Percentiles rank a stretch among this genome's conserved stretches.
Conservation (phyloP, 2,113 vertebrate genomes). For the Vulpes vulpes region DNA sequence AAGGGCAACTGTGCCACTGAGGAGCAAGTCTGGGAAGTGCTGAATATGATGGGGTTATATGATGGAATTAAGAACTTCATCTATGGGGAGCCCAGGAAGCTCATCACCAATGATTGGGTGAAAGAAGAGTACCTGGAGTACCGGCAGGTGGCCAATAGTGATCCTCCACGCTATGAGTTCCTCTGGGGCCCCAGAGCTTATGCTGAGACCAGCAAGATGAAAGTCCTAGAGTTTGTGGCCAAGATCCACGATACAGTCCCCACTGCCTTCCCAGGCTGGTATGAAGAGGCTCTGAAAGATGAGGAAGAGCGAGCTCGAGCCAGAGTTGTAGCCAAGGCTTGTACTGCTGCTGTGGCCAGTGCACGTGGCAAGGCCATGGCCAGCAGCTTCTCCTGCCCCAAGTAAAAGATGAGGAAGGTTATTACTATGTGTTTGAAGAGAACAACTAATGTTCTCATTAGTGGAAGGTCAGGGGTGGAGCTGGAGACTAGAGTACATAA, state of each 20-base stretch:
- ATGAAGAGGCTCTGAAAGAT: slow-evolving; percentile 53
- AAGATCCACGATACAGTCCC: background rate
- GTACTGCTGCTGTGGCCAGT: background rate
- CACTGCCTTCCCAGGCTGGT: background rate
- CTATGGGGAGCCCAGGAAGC: slow-evolving; percentile 42
- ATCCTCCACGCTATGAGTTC: slow-evolving; percentile 2
- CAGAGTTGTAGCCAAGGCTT: slow-evolving; percentile 21
- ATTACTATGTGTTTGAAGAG: background rate
- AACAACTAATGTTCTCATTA: slow-evolving; percentile 22
- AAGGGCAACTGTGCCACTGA: slow-evolving; percentile 12
- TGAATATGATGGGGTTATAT: slow-evolving; percentile 6
- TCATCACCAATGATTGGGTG: slow-evolving; percentile 40
- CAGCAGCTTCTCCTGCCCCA: background rate
- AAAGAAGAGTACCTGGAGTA: slow-evolving; percentile 32
- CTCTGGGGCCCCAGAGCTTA: background rate
- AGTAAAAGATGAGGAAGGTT: slow-evolving; percentile 46
- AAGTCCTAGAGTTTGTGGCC: slow-evolving; percentile 11
- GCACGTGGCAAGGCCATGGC: rapidly evolving
- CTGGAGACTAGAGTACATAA: background rate
- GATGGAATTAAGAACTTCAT: background rate
- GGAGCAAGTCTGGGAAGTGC: slow-evolving; percentile 49
- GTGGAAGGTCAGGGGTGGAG: background rate
- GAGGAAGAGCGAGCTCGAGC: slow-evolving; percentile 35
- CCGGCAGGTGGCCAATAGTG: background rate
- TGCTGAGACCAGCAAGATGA: slow-evolving; percentile 51